phyloP scores from a whole-genome alignment of 1,140 invertebrate species.

The Coelopa frigida region DNA sequence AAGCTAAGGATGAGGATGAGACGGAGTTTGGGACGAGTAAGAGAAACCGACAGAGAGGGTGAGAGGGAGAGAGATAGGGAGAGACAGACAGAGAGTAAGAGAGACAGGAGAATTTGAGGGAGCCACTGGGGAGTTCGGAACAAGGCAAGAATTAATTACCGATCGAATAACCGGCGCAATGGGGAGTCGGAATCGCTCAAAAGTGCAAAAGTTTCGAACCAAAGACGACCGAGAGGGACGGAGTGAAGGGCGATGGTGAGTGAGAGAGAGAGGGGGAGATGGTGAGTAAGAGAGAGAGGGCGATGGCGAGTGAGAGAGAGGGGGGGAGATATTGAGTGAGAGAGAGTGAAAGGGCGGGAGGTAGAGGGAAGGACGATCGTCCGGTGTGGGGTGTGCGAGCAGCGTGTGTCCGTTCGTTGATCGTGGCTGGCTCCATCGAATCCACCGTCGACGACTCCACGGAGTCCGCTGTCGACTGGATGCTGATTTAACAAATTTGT shows the following conservation, averaged over 20 bases:
- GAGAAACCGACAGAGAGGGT: not conserved
- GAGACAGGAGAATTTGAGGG: too few relatives aligned
- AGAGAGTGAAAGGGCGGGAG: not conserved
- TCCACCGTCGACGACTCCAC: too few relatives aligned
- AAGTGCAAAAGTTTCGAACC: too few relatives aligned
- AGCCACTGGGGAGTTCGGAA: too few relatives aligned
- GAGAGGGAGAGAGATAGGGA: not conserved
- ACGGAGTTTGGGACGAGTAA: not conserved
- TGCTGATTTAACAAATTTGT: too few relatives aligned
- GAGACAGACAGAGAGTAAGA: too few relatives aligned
- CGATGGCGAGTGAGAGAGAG: not conserved
- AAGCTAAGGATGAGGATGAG: not conserved
- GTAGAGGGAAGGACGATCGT: not conserved
- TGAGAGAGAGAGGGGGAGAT: not conserved
- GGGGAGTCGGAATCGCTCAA: too few relatives aligned
- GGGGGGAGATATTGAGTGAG: not conserved
- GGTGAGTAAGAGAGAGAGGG: not conserved
- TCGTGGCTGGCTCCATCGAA: too few relatives aligned
- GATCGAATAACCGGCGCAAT: conserved; percentile 10
- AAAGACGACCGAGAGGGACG: not conserved
- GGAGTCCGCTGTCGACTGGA: too few relatives aligned
- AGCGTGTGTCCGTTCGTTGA: too few relatives aligned
- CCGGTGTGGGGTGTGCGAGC: too few relatives aligned
- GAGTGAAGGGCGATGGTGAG: not conserved
- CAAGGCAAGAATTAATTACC: conserved; percentile 12